Percentiles rank a stretch among this genome's conserved stretches.
These are phyloP conservation scores for Globicephala melas DNA, from an alignment of 2,113 vertebrate genomes.

Conservation along the genomic window DNA sequence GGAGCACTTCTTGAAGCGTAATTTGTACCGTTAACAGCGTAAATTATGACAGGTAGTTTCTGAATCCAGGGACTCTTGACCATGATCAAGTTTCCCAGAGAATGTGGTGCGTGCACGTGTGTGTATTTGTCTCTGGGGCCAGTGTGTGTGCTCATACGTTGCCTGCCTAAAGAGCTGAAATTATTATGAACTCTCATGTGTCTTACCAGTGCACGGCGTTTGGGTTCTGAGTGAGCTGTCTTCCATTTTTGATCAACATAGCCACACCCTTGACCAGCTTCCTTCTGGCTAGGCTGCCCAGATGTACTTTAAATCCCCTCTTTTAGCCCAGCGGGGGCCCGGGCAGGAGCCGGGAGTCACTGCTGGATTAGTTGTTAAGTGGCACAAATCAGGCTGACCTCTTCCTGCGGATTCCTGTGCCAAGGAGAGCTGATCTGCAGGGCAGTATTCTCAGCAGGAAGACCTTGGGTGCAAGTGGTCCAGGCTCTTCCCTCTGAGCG, in stretches of 20 bases:
- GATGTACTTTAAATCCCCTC: neutral
- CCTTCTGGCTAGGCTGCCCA: neutral
- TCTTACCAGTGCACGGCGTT: neutral
- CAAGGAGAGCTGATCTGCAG: neutral
- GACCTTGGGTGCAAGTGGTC: neutral
- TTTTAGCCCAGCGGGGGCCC: neutral
- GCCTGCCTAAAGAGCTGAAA: neutral
- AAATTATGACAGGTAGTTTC: rapidly evolving
- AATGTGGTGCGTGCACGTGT: rapidly evolving
- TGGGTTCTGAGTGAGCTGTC: neutral
- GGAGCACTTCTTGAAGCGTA: too few relatives aligned
- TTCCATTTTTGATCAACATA: neutral
- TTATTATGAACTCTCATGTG: rapidly evolving
- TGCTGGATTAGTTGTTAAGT: neutral
- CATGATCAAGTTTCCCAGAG: neutral
- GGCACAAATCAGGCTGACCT: neutral
- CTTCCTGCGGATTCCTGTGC: rapidly evolving
- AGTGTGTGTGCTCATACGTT: rapidly evolving
- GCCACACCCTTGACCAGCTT: too few relatives aligned
- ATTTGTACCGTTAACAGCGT: rapidly evolving
- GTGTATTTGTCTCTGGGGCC: too few relatives aligned
- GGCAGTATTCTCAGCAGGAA: neutral
- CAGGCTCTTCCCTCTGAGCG: neutral
- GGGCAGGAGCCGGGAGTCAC: neutral
- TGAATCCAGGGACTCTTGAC: neutral